phyloP scores from a whole-genome alignment of 2,888 invertebrate genomes.

The Thera obeliscata region DNA sequence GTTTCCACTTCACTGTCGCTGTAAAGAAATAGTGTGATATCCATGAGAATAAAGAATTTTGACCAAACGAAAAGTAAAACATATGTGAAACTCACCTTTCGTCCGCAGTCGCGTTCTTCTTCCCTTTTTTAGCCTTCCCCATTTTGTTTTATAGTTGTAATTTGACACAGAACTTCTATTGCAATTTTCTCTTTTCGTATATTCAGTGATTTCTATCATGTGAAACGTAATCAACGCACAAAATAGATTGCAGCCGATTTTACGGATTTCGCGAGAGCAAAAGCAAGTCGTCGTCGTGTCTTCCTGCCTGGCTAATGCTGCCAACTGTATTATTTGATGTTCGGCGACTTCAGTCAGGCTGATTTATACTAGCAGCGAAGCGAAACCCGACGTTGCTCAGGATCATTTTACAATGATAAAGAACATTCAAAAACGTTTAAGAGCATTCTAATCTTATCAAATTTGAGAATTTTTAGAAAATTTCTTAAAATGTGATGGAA shows the following conservation, averaged over 20 bases:
- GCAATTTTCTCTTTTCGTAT: slow-evolving; percentile 66
- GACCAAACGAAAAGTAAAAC: slow-evolving; percentile 50
- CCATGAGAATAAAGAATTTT: slow-evolving; percentile 37
- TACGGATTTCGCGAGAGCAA: slow-evolving; percentile 40
- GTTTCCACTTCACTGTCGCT: slow-evolving; percentile 87
- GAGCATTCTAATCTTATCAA: no score
- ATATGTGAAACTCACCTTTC: slow-evolving; percentile 87
- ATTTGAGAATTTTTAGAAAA: no score
- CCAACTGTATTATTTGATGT: not conserved
- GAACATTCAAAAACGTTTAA: no score
- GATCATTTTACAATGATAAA: no score
- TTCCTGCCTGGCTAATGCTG: slow-evolving; percentile 25
- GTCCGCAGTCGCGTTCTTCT: slow-evolving; percentile 89
- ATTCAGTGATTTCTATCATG: slow-evolving; percentile 79
- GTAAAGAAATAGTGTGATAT: slow-evolving; percentile 54
- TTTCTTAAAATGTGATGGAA: no score
- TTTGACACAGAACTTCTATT: slow-evolving; percentile 76
- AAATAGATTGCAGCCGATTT: slow-evolving; percentile 59
- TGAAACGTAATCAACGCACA: slow-evolving; percentile 74
- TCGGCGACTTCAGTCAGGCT: no score
- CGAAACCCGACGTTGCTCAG: no score
- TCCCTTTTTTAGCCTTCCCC: slow-evolving; percentile 93
- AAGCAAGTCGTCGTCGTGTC: slow-evolving; percentile 68
- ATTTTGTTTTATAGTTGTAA: slow-evolving; percentile 73
- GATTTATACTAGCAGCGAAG: no score